Conservation (phyloP, 1,140 invertebrate genomes). For the Scylla paramamosain region DNA sequence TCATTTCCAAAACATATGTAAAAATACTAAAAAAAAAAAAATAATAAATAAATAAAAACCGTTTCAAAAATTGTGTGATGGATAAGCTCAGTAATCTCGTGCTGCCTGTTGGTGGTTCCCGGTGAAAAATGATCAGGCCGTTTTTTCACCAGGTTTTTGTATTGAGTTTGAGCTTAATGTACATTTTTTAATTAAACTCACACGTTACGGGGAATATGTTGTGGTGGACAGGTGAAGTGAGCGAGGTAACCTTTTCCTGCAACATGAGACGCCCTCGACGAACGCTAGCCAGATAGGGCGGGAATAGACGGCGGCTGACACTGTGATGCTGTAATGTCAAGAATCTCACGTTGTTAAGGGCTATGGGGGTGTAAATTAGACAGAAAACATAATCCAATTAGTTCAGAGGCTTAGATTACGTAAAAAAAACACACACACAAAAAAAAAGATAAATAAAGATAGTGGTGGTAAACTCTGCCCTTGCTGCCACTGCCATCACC, state of each 20-base stretch:
- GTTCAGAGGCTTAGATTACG: too few species aligned
- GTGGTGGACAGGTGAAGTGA: background rate
- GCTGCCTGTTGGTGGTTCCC: background rate
- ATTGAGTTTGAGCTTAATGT: background rate
- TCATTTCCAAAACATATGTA: background rate
- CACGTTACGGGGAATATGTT: background rate
- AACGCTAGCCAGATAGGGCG: background rate
- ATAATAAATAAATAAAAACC: too few species aligned
- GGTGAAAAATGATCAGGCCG: background rate
- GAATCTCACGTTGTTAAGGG: too few species aligned
- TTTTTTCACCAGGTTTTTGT: background rate
- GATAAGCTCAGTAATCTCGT: background rate
- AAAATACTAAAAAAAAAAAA: background rate
- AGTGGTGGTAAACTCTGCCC: background rate
- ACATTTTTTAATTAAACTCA: conserved; percentile 25
- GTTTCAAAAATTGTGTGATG: background rate
- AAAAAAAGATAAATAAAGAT: background rate
- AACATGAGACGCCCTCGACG: background rate
- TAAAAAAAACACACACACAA: too few species aligned
- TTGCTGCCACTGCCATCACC: background rate
- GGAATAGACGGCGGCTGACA: background rate
- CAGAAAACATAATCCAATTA: background rate
- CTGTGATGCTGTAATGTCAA: too few species aligned
- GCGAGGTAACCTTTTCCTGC: background rate
- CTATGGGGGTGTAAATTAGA: background rate